Evolutionary conservation across 2,113 vertebrate species (phyloP), one percentile per base, ranked within the genome.

Genomic region (Psephotus haematonotus): DNA sequence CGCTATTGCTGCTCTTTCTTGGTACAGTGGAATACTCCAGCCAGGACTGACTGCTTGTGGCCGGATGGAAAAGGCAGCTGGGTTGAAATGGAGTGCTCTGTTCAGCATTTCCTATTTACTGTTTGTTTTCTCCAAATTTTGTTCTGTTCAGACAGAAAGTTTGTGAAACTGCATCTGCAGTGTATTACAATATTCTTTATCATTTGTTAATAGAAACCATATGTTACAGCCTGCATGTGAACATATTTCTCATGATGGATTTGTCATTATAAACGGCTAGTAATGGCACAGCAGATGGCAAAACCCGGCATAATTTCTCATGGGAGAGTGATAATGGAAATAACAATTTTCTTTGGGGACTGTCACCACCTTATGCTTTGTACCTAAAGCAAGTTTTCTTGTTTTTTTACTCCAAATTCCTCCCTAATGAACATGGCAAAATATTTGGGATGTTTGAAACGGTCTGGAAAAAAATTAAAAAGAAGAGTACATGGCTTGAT

Each of bases 201-300:
- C 76, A 71, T 76, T 96, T 82, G 76, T 85, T 91, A 96, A 95
- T 88, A 78, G 92, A 92, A 88, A 94, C 46, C 97, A 91, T 96
- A 96, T 96, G 97, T 91, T 79, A 82, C 53, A 62, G 49, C 53
- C 52, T 86, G 81, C 79, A 46, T 76, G 75, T 67, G 75, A 94
- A 83, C 89, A 88, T 91, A 93, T 93, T 95, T 82, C 88, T 96
- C 83, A 44, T 91, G 92, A 92, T 1, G 29, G 91, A 89, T 94
- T 93, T 95, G 92, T 95, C 92, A 39, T 92, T 91, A 85, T 90
- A 74, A 95, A 76, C 1, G 44, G 77, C 62, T 71, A 31, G 76
- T 75, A 88, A 57, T 69, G 94, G 82, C 86, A 77, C 23, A 94
- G 55, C 97, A 97, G 96, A 97, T 97, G 71, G 88, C 55, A 84